Evolutionary conservation across 2,888 invertebrate species (phyloP).

Genomic region (Agonopterix alstromeriana): DNA sequence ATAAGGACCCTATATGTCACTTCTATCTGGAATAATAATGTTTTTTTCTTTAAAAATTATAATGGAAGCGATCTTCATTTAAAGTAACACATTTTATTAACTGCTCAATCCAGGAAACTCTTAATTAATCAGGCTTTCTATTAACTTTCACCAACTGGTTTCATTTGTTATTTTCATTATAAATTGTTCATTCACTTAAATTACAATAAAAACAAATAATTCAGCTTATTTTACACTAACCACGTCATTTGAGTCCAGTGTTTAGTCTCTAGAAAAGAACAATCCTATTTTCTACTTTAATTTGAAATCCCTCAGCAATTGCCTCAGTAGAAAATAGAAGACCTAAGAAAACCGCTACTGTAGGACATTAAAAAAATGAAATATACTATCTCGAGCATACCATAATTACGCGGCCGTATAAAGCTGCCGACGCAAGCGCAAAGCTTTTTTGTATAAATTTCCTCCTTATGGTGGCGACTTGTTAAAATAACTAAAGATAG

Average conservation of each 20-base stretch:
- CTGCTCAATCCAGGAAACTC: constrained; percentile 23
- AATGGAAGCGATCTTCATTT: background rate
- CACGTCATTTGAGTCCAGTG: too few relatives aligned
- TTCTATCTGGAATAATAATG: too few relatives aligned
- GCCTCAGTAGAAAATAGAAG: background rate
- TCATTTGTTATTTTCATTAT: constrained; percentile 9
- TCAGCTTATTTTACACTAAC: too few relatives aligned
- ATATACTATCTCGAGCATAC: constrained; percentile 14
- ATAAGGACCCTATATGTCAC: too few relatives aligned
- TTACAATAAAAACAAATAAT: too few relatives aligned
- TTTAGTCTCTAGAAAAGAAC: too few relatives aligned
- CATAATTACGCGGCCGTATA: constrained; percentile 21
- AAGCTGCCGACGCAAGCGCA: constrained; percentile 21
- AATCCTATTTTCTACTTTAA: too few relatives aligned
- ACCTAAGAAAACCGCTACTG: constrained; percentile 9
- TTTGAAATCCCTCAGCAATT: too few relatives aligned
- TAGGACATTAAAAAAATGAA: constrained; percentile 17
- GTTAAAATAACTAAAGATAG: constrained; percentile 11
- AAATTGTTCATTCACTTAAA: too few relatives aligned
- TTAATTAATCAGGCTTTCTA: constrained; percentile 30
- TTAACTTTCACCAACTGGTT: constrained; percentile 28
- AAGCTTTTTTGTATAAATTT: constrained; percentile 26
- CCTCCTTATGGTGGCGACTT: constrained; percentile 23
- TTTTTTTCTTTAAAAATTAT: too few relatives aligned
- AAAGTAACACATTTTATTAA: background rate